A percentile compares a stretch with the other conserved stretches of the same genome.
phyloP scores from a whole-genome alignment of 2,888 invertebrate species.

The Heliconius charithonia region DNA sequence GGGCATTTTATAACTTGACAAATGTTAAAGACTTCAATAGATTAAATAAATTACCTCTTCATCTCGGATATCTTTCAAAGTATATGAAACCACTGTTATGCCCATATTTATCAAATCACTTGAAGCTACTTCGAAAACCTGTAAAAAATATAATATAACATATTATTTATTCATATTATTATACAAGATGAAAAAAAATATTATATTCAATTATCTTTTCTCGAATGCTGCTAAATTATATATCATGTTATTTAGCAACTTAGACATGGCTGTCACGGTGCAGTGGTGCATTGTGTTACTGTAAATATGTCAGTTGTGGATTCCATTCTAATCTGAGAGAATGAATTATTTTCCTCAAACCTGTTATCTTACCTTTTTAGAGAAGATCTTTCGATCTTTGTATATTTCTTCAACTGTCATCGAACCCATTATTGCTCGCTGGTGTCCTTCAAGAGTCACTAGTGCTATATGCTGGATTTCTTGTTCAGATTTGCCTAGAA shows the following conservation, averaged over 20 bases:
- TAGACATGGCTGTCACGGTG: not conserved
- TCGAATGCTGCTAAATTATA: not conserved
- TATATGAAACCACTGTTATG: slow-evolving; percentile 97
- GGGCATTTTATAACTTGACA: not conserved
- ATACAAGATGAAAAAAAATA: not conserved
- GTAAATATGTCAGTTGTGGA: not conserved
- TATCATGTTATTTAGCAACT: not conserved
- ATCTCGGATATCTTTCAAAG: slow-evolving; percentile 96
- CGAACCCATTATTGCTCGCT: slow-evolving; percentile 97
- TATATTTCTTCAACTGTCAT: slow-evolving; percentile 99
- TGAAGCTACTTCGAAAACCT: slow-evolving; percentile 96
- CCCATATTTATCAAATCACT: slow-evolving; percentile 98
- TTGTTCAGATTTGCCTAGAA: slow-evolving; percentile 92
- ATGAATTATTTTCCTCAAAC: no score
- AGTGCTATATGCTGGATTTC: slow-evolving; percentile 96
- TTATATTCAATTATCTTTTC: not conserved
- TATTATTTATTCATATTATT: not conserved
- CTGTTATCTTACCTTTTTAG: slow-evolving; percentile 84
- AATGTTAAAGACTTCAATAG: not conserved
- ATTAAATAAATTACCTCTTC: slow-evolving; percentile 90
- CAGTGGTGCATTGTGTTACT: not conserved
- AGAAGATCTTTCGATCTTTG: slow-evolving; percentile 97
- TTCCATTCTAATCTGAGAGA: no score
- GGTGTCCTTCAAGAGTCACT: slow-evolving; percentile 96
- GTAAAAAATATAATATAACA: slow-evolving; percentile 50